phyloP scores from a whole-genome alignment of 2,797 vertebrate genomes.

The Catamblyrhynchus diadema region DNA sequence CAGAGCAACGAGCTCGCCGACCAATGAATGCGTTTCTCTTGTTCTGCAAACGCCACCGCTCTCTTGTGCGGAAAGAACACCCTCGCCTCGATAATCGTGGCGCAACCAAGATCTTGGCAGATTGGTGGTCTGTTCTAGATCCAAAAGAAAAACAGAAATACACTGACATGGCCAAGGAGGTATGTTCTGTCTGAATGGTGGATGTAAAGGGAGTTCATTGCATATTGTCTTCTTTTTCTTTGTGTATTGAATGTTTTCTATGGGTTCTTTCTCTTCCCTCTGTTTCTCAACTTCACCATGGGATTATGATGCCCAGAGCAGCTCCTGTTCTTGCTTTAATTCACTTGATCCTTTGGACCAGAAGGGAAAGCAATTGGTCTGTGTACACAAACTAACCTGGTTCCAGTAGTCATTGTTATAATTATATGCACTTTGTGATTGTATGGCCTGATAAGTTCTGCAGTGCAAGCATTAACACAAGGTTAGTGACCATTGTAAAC shows the following conservation, averaged over 20 bases:
- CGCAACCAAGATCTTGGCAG: slow-evolving; percentile 97
- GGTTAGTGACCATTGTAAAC: neutral
- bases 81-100: slow-evolving; percentile 97
- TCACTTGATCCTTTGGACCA: neutral
- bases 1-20: slow-evolving; percentile 91
- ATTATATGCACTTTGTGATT: neutral
- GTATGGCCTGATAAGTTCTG: neutral
- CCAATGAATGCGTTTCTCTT: slow-evolving; percentile 99
- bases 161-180: slow-evolving; percentile 99
- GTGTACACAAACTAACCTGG: neutral
- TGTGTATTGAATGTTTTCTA: neutral
- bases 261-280: neutral
- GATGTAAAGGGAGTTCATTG: neutral
- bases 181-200: slow-evolving; percentile 45
- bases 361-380: neutral
- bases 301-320: neutral
- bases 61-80: slow-evolving; percentile 95
- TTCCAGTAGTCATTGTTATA: neutral
- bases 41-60: slow-evolving; percentile 98
- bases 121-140: slow-evolving; percentile 98
- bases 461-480: neutral
- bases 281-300: neutral
- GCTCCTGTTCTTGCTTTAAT: neutral
- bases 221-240: neutral
- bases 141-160: slow-evolving; percentile 99